These are phyloP conservation scores for Eupithecia tripunctaria DNA, from an alignment of 2,888 invertebrate genomes.

Conservation along the genomic window DNA sequence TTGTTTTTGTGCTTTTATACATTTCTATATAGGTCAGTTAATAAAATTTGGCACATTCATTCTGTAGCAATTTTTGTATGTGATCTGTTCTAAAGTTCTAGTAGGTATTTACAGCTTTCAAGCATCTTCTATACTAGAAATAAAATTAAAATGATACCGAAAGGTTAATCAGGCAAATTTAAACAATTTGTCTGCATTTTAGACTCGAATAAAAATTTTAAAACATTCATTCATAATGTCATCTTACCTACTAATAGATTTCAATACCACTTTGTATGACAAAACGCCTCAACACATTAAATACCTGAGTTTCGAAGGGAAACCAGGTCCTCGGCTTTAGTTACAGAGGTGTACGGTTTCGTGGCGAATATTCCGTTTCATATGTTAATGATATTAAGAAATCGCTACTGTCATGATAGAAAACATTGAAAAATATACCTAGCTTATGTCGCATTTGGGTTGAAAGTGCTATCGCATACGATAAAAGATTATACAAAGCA, in stretches of 20 bases:
- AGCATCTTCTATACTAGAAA: neutral
- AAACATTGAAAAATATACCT: neutral
- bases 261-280: conserved; percentile 39
- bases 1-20: neutral
- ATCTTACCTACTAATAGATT: conserved; percentile 23
- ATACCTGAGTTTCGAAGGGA: conserved; percentile 27
- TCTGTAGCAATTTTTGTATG: neutral
- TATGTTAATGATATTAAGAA: conserved; percentile 34
- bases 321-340: conserved; percentile 29
- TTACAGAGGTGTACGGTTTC: conserved; percentile 41
- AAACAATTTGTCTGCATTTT: neutral
- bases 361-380: conserved; percentile 40
- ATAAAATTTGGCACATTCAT: neutral
- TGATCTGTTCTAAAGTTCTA: neutral
- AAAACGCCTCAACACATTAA: conserved; percentile 35
- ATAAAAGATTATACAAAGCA: neutral
- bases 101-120: too few relatives aligned
- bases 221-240: neutral
- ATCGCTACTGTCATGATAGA: conserved; percentile 32
- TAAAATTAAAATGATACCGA: neutral
- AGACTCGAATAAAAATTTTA: neutral
- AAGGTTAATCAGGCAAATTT: neutral
- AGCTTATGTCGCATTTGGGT: neutral
- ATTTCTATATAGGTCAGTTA: neutral
- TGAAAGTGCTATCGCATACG: neutral